Percentiles rank a stretch among this genome's conserved stretches.
Conservation (phyloP, 2,113 vertebrate genomes). For the Junco hyemalis region DNA sequence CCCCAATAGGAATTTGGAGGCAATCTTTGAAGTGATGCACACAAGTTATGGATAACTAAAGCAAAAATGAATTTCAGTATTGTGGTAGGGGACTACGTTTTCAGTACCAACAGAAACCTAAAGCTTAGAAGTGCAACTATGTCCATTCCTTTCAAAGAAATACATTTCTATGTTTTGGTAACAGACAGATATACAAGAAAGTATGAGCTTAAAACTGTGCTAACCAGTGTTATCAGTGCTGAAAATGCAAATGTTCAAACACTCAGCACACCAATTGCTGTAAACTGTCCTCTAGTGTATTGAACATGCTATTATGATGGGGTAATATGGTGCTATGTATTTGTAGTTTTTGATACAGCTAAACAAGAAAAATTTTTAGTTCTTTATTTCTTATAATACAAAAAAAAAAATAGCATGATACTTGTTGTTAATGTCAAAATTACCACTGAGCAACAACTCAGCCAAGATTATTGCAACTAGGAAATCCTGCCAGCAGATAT, state of each 20-base stretch:
- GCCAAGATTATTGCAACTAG: background rate
- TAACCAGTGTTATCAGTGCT: background rate
- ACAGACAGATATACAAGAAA: background rate
- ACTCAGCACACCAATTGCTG: background rate
- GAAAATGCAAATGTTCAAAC: background rate
- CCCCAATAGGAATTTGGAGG: background rate
- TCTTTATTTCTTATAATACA: background rate
- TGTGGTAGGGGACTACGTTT: background rate
- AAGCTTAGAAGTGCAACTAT: background rate
- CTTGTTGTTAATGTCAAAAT: background rate
- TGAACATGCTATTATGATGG: background rate
- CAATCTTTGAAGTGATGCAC: background rate
- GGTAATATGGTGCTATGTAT: background rate
- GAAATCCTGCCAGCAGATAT: background rate
- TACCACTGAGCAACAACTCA: background rate
- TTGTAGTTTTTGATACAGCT: background rate
- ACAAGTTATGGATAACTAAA: background rate
- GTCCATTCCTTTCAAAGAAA: background rate
- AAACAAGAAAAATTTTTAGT: background rate
- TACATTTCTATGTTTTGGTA: background rate
- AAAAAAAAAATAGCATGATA: background rate
- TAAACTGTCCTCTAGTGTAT: background rate
- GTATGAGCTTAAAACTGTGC: background rate
- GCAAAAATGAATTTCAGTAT: background rate
- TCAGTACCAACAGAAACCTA: background rate